phyloP scores from a whole-genome alignment of 1,140 invertebrate genomes.

The Helicoverpa zea region DNA sequence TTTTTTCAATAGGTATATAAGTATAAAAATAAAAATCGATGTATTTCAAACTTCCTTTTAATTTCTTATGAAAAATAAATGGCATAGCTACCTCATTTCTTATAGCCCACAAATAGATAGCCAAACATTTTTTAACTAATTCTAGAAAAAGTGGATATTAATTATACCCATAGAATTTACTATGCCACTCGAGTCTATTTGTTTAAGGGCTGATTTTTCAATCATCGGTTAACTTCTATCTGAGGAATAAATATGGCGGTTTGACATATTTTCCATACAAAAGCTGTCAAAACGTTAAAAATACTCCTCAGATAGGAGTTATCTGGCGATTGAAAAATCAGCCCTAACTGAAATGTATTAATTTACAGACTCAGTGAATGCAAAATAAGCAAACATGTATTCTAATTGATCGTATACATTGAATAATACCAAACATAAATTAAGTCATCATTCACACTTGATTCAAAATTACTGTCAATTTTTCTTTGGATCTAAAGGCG shows the following conservation, averaged over 20 bases:
- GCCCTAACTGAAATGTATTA: too few relatives aligned
- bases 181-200: not conserved
- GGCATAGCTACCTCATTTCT: conserved; percentile 53
- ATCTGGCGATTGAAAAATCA: too few relatives aligned
- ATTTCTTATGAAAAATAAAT: conserved; percentile 73
- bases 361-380: not conserved
- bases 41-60: conserved; percentile 39
- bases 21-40: conserved; percentile 38
- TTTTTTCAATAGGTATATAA: too few relatives aligned
- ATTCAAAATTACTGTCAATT: too few relatives aligned
- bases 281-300: too few relatives aligned
- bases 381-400: conserved; percentile 2
- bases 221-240: too few relatives aligned
- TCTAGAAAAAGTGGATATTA: not conserved
- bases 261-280: too few relatives aligned
- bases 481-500: too few relatives aligned
- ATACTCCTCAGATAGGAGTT: too few relatives aligned
- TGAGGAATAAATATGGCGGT: too few relatives aligned
- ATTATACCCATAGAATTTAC: not conserved
- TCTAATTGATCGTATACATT: conserved; percentile 4
- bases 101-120: conserved; percentile 26
- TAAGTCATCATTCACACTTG: not conserved
- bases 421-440: not conserved
- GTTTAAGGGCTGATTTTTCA: too few relatives aligned
- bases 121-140: conserved; percentile 20